Evolutionary conservation across 1,140 invertebrate species (phyloP), one percentile per base, ranked within the genome.

Genomic region (Drosophila simulans): DNA sequence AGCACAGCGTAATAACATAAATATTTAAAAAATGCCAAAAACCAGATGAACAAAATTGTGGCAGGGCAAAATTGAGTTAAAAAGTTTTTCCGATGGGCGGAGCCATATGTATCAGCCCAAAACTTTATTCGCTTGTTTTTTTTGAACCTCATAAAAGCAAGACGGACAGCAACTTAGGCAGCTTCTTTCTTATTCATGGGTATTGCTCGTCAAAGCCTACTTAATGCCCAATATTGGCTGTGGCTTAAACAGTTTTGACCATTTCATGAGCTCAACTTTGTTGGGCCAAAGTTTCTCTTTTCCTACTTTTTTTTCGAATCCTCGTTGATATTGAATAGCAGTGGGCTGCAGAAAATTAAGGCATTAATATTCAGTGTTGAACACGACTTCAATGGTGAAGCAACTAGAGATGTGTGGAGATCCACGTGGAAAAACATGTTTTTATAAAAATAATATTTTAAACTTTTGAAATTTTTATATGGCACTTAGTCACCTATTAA

Each of bases 101-200:
- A 46, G 42, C 39, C 45, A 59, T 63, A 25, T 74, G 42, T 60
- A 12, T 52, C 27, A 31, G 31, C 43, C 42, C n/a, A 37, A 51
- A 73, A 77, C 76, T 76, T 88, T 88, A 88, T 83, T 83, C 68
- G 71, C 72, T 83, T 89, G 84, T 80, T 89, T 88, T 88, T 88
- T 70, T 83, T 70, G 57, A 73, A 52, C 58, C 55, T 57, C 75
- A 82, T 58, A 59, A 86, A 77, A 52, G 37, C 27, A 37, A 27
- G 13, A 1, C 25, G 20, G 31, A 17, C 45, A 45, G 39, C 22
- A 65, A 64, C 56, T 55, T 54, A 55, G 35, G 34, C 59, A 62
- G 48, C 56, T 64, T 81, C 73, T 89, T 84, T 70, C 77, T 90
- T 89, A 89, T 89, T 90, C 84, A 89, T 89, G 80, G 66, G 64